Evolutionary conservation across 2,888 invertebrate genomes (phyloP).

Genomic region (Mantis religiosa): DNA sequence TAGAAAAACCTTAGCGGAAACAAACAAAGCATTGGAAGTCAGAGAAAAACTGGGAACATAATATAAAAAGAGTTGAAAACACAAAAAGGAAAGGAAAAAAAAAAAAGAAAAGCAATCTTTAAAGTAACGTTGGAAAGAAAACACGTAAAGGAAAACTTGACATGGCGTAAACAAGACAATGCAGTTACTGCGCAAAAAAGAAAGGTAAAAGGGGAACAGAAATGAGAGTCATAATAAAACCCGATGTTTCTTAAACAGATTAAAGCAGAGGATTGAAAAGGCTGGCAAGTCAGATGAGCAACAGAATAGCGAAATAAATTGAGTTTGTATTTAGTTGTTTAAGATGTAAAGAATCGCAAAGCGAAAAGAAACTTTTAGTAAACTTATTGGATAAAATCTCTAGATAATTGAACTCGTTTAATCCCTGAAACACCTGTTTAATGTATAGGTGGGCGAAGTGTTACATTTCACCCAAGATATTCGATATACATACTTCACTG

Average conservation of each 20-base stretch:
- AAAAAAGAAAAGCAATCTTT: neutral
- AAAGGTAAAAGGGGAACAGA: neutral
- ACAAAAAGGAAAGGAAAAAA: neutral
- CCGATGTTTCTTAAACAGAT: neutral
- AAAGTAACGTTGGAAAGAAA: neutral
- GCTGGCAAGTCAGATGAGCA: neutral
- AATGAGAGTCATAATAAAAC: neutral
- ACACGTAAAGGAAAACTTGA: neutral
- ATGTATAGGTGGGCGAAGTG: too few species aligned
- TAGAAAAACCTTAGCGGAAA: neutral
- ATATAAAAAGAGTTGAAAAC: neutral
- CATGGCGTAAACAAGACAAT: neutral
- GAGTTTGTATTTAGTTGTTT: too few species aligned
- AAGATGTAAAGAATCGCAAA: too few species aligned
- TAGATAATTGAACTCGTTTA: too few species aligned
- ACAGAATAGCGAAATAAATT: neutral
- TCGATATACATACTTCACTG: too few species aligned
- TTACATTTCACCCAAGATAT: too few species aligned
- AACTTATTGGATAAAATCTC: too few species aligned
- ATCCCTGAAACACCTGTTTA: too few species aligned
- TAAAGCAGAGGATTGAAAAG: neutral
- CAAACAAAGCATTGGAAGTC: neutral
- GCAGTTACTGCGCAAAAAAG: neutral
- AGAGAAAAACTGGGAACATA: neutral
- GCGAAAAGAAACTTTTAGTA: too few species aligned